Evolutionary conservation across 2,888 invertebrate species (phyloP).

Genomic region (Ecliptopera silaceata): DNA sequence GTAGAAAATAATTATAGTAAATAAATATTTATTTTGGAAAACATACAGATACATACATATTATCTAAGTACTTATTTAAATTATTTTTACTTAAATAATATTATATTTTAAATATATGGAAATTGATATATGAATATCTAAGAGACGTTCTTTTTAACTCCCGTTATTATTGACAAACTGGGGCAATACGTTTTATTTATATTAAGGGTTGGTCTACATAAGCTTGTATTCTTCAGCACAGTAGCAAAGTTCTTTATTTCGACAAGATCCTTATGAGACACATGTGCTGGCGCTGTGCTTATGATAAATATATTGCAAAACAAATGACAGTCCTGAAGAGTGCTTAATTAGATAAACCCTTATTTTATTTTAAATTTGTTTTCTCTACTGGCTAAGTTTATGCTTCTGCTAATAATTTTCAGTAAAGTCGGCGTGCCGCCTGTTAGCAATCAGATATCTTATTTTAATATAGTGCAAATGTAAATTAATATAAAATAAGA

Average conservation of each 20-base stretch:
- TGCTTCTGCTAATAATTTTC: constrained; percentile 20
- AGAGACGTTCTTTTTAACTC: constrained; percentile 14
- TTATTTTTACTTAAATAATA: no score
- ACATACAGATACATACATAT: no score
- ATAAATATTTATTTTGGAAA: no score
- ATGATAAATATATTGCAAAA: background rate
- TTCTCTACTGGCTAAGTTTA: constrained; percentile 18
- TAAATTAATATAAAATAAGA: constrained; percentile 64
- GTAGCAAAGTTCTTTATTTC: background rate
- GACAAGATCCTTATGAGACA: background rate
- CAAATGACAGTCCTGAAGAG: background rate
- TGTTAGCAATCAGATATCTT: constrained; percentile 59
- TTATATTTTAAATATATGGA: no score
- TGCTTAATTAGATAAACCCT: background rate
- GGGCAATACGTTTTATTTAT: constrained; percentile 54
- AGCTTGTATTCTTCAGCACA: background rate
- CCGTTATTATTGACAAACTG: constrained; percentile 37
- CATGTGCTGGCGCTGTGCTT: background rate
- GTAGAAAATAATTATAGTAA: no score
- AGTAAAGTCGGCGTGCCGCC: constrained; percentile 59
- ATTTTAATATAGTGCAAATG: constrained; percentile 72
- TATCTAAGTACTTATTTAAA: no score
- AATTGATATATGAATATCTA: constrained; percentile 2
- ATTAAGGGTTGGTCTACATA: background rate
- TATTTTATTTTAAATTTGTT: constrained; percentile 9